Base-by-base conservation (phyloP, 1,140 invertebrate genomes). In the Drosophila gunungcola region DNA sequence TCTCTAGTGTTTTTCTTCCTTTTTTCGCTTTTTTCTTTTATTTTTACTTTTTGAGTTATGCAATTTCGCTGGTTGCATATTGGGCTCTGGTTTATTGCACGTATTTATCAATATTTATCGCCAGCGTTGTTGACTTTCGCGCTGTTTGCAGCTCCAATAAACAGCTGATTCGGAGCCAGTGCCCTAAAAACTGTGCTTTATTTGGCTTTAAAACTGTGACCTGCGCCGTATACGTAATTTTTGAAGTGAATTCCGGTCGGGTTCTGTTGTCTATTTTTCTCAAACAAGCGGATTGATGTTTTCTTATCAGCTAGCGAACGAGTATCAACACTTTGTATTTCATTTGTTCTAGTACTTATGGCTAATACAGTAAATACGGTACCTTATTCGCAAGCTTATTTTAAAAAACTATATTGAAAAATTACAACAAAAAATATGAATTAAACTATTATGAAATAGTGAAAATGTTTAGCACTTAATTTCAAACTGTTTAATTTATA, bases 71-170 rank as follows among this genome's bases (percentile, higher is more conserved):
- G 13, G 53, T 32, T 79, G 38, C 43, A 73, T 43, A 57, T 25
- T 58, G 12, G 13, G 45, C 10, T 41, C 13, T 52, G 65, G 51
- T 68, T 69, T 77, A 68, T 76, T 68, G 49, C 61, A 49, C 42
- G 41, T 68, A 60, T 55, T 68, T 60, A 76, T 53, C 48, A 58
- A 68, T 68, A 56, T 68, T 76, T 60, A 76, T 76, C n/a, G 61
- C 36, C 36, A 5, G 34, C 34, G 13, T 52, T 58, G 53, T 57
- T 41, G 56, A 42, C 46, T 62, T 52, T 69, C 46, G 42, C 48
- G 58, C 32, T 52, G 29, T 61, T 62, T 62, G 11, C 16, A 25
- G 36, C 5, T 25, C 34, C 16, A 41, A 21, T 58, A 29, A 64
- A 63, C 78, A 80, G 72, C 63, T 70, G 72, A 60, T 76, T 70